Percentiles rank a stretch among this genome's conserved stretches.
Evolutionary conservation across 1,140 invertebrate genomes (phyloP).

Genomic region (Euwallacea similis): DNA sequence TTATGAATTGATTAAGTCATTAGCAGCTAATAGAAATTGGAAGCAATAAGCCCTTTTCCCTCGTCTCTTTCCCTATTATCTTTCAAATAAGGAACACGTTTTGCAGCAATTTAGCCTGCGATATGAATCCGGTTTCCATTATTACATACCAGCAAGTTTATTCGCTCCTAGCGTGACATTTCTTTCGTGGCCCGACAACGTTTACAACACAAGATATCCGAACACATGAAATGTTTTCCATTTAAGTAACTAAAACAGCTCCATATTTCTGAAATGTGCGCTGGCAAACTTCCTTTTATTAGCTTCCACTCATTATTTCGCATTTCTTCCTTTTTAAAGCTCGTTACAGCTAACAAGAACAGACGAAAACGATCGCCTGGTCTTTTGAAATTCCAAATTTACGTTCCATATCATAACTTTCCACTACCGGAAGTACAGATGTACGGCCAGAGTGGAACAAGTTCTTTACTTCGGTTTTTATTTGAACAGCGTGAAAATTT

Average conservation of each 20-base stretch:
- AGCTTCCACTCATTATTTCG: not conserved
- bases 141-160: constrained; percentile 7
- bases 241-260: not conserved
- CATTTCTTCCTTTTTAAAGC: not conserved
- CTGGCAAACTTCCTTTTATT: not conserved
- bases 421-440: constrained; percentile 9
- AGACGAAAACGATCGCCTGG: not conserved
- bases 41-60: no score
- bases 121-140: not conserved
- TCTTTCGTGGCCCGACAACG: not conserved
- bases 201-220: constrained; percentile 4
- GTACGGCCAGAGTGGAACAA: constrained; percentile 13
- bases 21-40: no score
- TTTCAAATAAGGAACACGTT: no score
- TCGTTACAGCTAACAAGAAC: constrained; percentile 4
- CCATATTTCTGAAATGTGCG: not conserved
- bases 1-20: no score
- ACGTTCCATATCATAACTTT: constrained; percentile 22
- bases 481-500: constrained; percentile 22
- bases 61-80: no score
- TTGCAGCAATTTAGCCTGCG: not conserved
- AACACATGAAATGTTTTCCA: constrained; percentile 2
- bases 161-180: not conserved
- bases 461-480: constrained; percentile 20
- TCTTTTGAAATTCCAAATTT: constrained; percentile 19